phyloP scores from a whole-genome alignment of 2,888 invertebrate species.

The Ptychoptera albimana region DNA sequence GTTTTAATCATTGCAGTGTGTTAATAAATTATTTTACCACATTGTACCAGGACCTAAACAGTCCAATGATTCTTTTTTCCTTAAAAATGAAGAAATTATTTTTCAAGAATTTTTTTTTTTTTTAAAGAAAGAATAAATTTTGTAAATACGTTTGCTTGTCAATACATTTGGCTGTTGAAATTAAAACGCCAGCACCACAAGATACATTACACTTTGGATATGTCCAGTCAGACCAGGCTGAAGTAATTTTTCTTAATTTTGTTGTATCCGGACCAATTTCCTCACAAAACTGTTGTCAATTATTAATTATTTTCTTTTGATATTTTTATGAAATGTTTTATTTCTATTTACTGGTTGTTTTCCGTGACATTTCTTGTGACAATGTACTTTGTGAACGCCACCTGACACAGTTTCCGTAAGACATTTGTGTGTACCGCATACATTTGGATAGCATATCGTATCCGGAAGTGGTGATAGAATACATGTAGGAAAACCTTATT shows the following conservation, averaged over 20 bases:
- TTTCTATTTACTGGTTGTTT: slow-evolving; percentile 22
- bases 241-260: slow-evolving; percentile 17
- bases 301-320: no score
- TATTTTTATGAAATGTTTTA: not conserved
- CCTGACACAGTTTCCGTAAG: slow-evolving; percentile 19
- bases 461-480: slow-evolving; percentile 26
- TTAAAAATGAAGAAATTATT: slow-evolving; percentile 13
- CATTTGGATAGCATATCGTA: slow-evolving; percentile 25
- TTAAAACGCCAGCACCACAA: slow-evolving; percentile 17
- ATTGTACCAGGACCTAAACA: slow-evolving; percentile 29
- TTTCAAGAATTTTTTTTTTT: not conserved
- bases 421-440: slow-evolving; percentile 26
- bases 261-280: slow-evolving; percentile 18
- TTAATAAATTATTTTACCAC: slow-evolving; percentile 18
- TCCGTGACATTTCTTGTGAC: slow-evolving; percentile 23
- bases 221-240: slow-evolving; percentile 28
- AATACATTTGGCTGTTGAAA: slow-evolving; percentile 22
- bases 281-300: no score
- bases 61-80: slow-evolving; percentile 22
- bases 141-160: slow-evolving; percentile 28
- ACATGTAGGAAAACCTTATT: slow-evolving; percentile 32
- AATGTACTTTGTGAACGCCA: slow-evolving; percentile 23
- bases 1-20: no score
- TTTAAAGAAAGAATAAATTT: no score
- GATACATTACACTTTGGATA: slow-evolving; percentile 17